Conservation (phyloP, 2,113 vertebrate species). For the Phrynosoma blainvillii region DNA sequence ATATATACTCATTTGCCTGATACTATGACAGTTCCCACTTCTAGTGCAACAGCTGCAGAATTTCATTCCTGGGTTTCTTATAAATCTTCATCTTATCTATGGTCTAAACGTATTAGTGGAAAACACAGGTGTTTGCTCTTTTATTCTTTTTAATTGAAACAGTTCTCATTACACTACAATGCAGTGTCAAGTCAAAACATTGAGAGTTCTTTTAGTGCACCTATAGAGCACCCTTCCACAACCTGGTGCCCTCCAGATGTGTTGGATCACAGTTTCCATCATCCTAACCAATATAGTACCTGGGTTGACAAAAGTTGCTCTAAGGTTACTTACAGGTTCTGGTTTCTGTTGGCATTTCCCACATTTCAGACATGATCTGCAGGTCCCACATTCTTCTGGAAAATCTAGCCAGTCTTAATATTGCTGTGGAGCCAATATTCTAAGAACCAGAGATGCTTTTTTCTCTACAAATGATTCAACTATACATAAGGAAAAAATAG, state of each 20-base stretch:
- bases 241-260: background rate
- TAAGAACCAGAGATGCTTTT: background rate
- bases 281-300: background rate
- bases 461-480: background rate
- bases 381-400: background rate
- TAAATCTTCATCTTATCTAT: slow-evolving; percentile 12
- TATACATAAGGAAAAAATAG: background rate
- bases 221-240: background rate
- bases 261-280: background rate
- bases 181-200: slow-evolving; percentile 5
- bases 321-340: background rate
- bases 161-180: background rate
- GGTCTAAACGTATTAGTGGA: background rate
- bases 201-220: background rate
- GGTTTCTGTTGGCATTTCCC: background rate
- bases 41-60: background rate
- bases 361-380: background rate
- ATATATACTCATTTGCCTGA: background rate
- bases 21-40: background rate
- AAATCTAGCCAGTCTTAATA: background rate
- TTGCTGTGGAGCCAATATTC: background rate
- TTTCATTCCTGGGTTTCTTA: background rate
- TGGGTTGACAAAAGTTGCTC: background rate
- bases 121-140: background rate
- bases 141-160: background rate